phyloP scores from a whole-genome alignment of 2,113 vertebrate genomes.

The Scolopax mira region DNA sequence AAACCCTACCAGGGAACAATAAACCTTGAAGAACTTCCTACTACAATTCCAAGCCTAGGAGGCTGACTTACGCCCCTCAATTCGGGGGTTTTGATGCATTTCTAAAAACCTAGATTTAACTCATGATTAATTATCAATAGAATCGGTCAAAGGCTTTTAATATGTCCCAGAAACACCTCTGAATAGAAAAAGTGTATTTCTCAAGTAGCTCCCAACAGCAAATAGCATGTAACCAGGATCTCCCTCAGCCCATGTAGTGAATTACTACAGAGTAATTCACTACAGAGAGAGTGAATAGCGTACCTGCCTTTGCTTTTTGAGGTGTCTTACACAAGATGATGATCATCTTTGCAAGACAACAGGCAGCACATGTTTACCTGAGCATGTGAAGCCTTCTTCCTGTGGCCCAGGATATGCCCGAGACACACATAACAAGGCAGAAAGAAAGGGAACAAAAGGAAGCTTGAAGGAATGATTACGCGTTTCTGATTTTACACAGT shows the following conservation, averaged over 20 bases:
- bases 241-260: not conserved
- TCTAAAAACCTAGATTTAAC: not conserved
- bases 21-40: not conserved
- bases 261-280: too few relatives aligned
- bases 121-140: not conserved
- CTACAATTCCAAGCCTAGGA: not conserved
- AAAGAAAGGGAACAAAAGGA: slow-evolving; percentile 59
- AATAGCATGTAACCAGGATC: not conserved
- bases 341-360: not conserved
- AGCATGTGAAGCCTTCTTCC: not conserved
- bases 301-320: not conserved
- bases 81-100: not conserved
- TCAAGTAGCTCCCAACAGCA: not conserved
- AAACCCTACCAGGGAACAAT: not conserved
- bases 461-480: slow-evolving; percentile 73
- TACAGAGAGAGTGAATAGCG: not conserved
- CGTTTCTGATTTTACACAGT: slow-evolving; percentile 71
- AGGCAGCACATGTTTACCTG: not conserved
- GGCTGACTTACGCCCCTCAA: not conserved
- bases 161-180: not conserved
- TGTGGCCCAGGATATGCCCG: not conserved
- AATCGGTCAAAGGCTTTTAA: not conserved
- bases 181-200: not conserved
- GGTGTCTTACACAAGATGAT: not conserved
- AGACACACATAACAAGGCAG: slow-evolving; percentile 39